Conservation (phyloP, 2,113 vertebrate species). For the Cynocephalus volans region DNA sequence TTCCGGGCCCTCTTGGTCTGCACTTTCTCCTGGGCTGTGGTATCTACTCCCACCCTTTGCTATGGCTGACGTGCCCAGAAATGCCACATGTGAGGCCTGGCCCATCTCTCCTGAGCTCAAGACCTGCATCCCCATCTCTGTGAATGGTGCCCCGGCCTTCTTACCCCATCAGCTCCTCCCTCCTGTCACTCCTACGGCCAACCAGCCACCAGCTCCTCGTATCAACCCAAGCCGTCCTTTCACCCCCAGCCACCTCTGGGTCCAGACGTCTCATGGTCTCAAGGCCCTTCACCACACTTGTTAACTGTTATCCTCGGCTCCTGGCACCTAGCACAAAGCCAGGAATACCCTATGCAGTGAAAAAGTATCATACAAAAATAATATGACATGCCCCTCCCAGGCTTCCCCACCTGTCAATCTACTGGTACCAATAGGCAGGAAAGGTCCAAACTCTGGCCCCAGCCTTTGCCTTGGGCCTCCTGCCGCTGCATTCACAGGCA, state of each 20-base stretch:
- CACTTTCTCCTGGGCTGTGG: background rate
- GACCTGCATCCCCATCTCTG: background rate
- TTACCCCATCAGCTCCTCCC: background rate
- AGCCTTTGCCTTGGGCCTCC: background rate
- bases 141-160: background rate
- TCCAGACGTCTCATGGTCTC: background rate
- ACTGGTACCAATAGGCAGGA: background rate
- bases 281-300: background rate
- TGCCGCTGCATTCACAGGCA: background rate
- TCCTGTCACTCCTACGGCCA: too few species aligned
- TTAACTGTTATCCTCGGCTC: background rate
- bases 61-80: background rate
- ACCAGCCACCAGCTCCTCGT: background rate
- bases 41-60: background rate
- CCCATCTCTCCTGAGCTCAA: background rate
- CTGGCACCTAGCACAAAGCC: background rate
- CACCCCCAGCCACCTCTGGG: background rate
- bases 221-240: background rate
- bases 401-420: too few species aligned
- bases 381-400: rapidly evolving
- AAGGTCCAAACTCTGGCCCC: background rate
- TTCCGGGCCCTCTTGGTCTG: background rate
- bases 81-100: background rate
- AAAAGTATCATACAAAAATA: background rate
- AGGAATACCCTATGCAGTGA: background rate